Evolutionary conservation across 2,888 invertebrate genomes (phyloP), one percentile per base, ranked within the genome.

Genomic region (Pardosa pseudoannulata): DNA sequence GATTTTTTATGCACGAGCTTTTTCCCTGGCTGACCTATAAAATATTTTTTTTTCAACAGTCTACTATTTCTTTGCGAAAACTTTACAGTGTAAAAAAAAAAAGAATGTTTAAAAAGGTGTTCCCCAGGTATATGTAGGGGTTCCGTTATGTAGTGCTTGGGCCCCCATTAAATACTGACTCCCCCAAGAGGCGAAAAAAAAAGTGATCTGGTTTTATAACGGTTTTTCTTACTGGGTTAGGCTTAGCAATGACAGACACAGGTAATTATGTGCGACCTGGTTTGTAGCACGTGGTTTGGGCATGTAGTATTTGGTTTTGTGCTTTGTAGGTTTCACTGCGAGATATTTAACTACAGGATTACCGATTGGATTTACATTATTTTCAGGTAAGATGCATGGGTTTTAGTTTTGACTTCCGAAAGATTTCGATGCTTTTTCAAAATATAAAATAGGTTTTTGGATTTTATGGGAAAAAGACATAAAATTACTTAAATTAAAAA

Each of bases 1-100:
- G 19, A 6, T 79, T 85, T 83, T 85, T 85, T 85, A 85, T 85
- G 83, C 78, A 85, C 11, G 68, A 72, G 83, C 83, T 78, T 78
- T 72, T 50, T 32, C 67, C 46, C 73, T 78, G 67, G 75, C 83
- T 85, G 83, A 85, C 83, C 83, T 64, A 85, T 72, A 78, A 85
- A 85, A 64, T 36, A n/a, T 64, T 31, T 83, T 76, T 71, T 82
- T 76, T 64, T 68, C 19, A 16, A 41, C 72, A 67, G 64, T 71
- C 64, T 41, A 67, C 83, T 39, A 78, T 85, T 85, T 78, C 76
- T 72, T 75, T 70, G 1, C 13, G 7, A 64, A 31, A 74, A 62
- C 64, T n/a, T 28, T 36, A 9, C 50, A 31, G 36, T 46, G 68
- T 28, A 64, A 75, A 78, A 74, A 81, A n/a, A n/a, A 65, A 73